Evolutionary conservation across 2,113 vertebrate genomes (phyloP).

Genomic region (Ascaphus truei): DNA sequence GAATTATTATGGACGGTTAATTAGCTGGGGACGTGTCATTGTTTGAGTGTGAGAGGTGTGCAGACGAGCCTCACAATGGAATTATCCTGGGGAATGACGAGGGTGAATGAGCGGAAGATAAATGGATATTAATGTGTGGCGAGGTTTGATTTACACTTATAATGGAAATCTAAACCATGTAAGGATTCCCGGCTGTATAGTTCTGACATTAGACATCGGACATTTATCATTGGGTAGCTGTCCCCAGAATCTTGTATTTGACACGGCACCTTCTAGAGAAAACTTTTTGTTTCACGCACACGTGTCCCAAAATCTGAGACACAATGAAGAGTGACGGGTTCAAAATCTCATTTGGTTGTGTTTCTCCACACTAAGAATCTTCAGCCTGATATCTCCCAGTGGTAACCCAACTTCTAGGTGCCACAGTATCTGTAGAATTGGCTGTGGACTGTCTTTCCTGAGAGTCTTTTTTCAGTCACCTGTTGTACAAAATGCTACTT

Average conservation of each 20-base stretch:
- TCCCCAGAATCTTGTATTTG: neutral
- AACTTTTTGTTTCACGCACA: neutral
- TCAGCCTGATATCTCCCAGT: too few species aligned
- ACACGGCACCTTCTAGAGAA: neutral
- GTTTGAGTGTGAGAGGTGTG: slow-evolving; percentile 33
- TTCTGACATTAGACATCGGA: slow-evolving; percentile 18
- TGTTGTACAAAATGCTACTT: too few species aligned
- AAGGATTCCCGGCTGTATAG: slow-evolving; percentile 25
- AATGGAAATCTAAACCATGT: slow-evolving; percentile 35
- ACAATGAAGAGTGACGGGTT: too few species aligned
- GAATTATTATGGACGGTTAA: slow-evolving; percentile 34
- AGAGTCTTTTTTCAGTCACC: too few species aligned
- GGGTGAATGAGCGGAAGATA: slow-evolving; percentile 30
- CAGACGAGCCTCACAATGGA: slow-evolving; percentile 33
- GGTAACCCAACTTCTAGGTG: too few species aligned
- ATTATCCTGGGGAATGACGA: slow-evolving; percentile 35
- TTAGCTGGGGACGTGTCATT: slow-evolving; percentile 38
- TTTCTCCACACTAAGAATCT: too few species aligned
- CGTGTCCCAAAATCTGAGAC: too few species aligned
- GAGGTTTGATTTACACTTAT: slow-evolving; percentile 25
- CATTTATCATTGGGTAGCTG: slow-evolving; percentile 22
- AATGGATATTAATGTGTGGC: slow-evolving; percentile 35
- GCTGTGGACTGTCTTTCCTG: too few species aligned
- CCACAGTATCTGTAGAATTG: too few species aligned
- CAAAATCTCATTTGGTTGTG: too few species aligned